phyloP scores from a whole-genome alignment of 2,888 invertebrate genomes.

The Dendrolimus pini region DNA sequence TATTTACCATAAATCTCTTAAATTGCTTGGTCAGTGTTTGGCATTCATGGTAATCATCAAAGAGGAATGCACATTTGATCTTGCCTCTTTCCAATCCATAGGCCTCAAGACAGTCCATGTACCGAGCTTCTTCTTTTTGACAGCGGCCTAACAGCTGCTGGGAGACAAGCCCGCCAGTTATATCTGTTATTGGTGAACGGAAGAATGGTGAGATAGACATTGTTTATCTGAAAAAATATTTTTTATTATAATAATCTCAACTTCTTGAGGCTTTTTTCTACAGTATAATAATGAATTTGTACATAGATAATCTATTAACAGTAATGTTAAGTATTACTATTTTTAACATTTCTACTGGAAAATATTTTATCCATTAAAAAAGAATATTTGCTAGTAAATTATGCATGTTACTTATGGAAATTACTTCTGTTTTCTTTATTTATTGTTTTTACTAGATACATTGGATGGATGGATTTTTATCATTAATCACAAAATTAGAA shows the following conservation, averaged over 20 bases:
- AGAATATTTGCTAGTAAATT: no score
- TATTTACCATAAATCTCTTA: conserved; percentile 73
- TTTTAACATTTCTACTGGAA: no score
- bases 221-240: conserved; percentile 17
- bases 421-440: no score
- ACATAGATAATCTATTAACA: no score
- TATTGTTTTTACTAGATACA: no score
- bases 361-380: no score
- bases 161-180: conserved; percentile 79
- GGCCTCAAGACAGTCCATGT: conserved; percentile 88
- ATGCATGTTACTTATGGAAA: no score
- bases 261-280: not conserved
- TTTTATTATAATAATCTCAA: not conserved
- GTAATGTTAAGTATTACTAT: no score
- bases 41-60: conserved; percentile 85
- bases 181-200: conserved; percentile 83
- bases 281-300: conserved; percentile 15
- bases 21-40: conserved; percentile 75
- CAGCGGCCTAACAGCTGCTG: conserved; percentile 82
- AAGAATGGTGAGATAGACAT: conserved; percentile 82
- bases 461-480: no score
- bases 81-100: conserved; percentile 83
- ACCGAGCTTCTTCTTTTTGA: conserved; percentile 80
- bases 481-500: no score
- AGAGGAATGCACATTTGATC: conserved; percentile 77